A percentile compares a stretch with the other conserved stretches of the same genome.
Evolutionary conservation across 2,797 vertebrate species (phyloP).

Genomic region (Crenichthys baileyi): DNA sequence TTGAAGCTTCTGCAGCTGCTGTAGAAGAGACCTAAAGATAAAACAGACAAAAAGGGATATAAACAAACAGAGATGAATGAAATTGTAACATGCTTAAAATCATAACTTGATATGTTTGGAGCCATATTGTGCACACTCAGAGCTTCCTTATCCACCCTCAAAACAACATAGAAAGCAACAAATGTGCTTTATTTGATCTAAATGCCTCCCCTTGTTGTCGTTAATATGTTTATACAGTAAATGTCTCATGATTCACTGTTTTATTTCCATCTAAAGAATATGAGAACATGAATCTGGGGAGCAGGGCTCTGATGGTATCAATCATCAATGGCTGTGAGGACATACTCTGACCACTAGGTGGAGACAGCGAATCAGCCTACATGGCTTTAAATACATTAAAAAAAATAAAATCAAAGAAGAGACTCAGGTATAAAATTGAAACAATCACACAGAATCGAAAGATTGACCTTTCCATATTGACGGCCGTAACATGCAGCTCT

Average conservation of each 20-base stretch:
- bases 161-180: slow-evolving; percentile 24
- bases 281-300: slow-evolving; percentile 63
- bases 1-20: slow-evolving; percentile 98
- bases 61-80: background rate
- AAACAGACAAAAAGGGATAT: background rate
- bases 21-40: slow-evolving; percentile 89
- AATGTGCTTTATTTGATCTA: slow-evolving; percentile 7
- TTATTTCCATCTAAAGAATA: background rate
- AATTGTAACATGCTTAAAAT: background rate
- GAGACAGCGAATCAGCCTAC: slow-evolving; percentile 46
- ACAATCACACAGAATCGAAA: background rate
- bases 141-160: slow-evolving; percentile 26
- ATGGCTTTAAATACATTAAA: background rate
- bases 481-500: background rate
- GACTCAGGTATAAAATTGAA: background rate
- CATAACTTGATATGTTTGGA: background rate
- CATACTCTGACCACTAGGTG: slow-evolving; percentile 50
- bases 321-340: slow-evolving; percentile 29
- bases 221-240: background rate
- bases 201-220: background rate
- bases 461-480: slow-evolving; percentile 10
- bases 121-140: background rate
- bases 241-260: slow-evolving; percentile 12
- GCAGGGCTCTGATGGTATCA: slow-evolving; percentile 77
- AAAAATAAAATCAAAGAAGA: slow-evolving; percentile 15